A percentile compares a stretch with the other conserved stretches of the same genome.
Conservation (phyloP, 2,888 invertebrate species). For the Sarcophaga variegata region DNA sequence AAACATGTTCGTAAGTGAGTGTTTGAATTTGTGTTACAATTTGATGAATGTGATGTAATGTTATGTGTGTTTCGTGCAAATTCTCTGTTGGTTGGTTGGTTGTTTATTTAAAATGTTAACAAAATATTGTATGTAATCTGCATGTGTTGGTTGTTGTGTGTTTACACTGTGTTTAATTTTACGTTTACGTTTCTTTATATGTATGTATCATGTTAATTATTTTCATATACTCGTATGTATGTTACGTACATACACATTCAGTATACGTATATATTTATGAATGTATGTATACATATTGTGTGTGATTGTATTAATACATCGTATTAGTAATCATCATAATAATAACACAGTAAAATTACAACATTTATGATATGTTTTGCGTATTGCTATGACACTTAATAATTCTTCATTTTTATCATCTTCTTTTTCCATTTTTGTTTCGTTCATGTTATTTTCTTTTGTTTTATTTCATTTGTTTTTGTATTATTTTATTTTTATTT, state of each 20-base stretch:
- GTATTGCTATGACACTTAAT: conserved; percentile 81
- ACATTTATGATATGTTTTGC: conserved; percentile 82
- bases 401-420: conserved; percentile 67
- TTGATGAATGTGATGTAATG: not conserved
- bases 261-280: conserved; percentile 36
- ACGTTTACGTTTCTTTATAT: not conserved
- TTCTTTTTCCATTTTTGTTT: conserved; percentile 36
- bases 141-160: conserved; percentile 4
- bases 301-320: not conserved
- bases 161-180: not conserved
- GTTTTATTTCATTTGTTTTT: not conserved
- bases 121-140: not conserved
- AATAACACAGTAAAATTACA: conserved; percentile 81
- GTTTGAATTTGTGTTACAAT: not conserved
- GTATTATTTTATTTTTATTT: too few species aligned
- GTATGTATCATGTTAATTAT: conserved; percentile 47
- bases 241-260: not conserved
- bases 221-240: conserved; percentile 24
- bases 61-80: not conserved
- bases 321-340: conserved; percentile 33
- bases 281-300: conserved; percentile 34
- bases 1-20: not conserved
- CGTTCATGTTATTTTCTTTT: conserved; percentile 5
- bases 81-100: not conserved
- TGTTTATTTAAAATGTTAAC: conserved; percentile 18